These are phyloP conservation scores for Sprattus sprattus DNA, from an alignment of 2,113 vertebrate genomes.

Conservation along the genomic window DNA sequence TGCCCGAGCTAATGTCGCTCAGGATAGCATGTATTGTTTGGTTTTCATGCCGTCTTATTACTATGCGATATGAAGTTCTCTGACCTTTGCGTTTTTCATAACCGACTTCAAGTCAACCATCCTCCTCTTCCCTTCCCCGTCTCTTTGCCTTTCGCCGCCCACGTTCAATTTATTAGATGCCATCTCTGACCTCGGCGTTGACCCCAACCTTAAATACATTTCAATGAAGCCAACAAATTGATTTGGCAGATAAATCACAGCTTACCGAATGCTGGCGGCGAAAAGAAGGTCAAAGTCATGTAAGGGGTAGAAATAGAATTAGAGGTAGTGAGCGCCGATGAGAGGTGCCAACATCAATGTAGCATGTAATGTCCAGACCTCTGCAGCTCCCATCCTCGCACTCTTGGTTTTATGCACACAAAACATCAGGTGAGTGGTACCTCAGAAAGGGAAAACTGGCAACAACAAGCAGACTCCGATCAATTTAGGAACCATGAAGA, in stretches of 20 bases:
- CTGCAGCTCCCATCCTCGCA: neutral
- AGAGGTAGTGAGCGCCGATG: slow-evolving; percentile 42
- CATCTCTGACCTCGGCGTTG: slow-evolving; percentile 65
- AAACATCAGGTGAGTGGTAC: neutral
- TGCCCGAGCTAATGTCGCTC: neutral
- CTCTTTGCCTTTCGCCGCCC: slow-evolving; percentile 37
- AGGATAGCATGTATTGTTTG: slow-evolving; percentile 1
- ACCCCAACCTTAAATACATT: slow-evolving; percentile 69
- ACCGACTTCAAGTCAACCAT: slow-evolving; percentile 4
- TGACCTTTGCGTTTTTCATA: slow-evolving; percentile 14
- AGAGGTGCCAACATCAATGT: slow-evolving; percentile 41
- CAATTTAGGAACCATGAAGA: neutral
- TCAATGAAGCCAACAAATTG: slow-evolving; percentile 69
- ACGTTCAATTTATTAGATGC: slow-evolving; percentile 67
- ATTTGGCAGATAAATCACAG: slow-evolving; percentile 72
- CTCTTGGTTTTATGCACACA: neutral
- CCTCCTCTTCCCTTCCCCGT: slow-evolving; percentile 21
- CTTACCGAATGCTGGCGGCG: slow-evolving; percentile 59
- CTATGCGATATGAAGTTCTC: slow-evolving; percentile 32
- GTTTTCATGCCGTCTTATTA: neutral
- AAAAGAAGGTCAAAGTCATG: slow-evolving; percentile 66
- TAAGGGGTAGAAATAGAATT: slow-evolving; percentile 62
- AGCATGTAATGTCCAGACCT: slow-evolving; percentile 28
- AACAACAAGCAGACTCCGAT: neutral
- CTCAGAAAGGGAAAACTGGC: neutral